These are phyloP conservation scores for Homarus americanus DNA, from an alignment of 1,140 invertebrate genomes.

Conservation along the genomic window DNA sequence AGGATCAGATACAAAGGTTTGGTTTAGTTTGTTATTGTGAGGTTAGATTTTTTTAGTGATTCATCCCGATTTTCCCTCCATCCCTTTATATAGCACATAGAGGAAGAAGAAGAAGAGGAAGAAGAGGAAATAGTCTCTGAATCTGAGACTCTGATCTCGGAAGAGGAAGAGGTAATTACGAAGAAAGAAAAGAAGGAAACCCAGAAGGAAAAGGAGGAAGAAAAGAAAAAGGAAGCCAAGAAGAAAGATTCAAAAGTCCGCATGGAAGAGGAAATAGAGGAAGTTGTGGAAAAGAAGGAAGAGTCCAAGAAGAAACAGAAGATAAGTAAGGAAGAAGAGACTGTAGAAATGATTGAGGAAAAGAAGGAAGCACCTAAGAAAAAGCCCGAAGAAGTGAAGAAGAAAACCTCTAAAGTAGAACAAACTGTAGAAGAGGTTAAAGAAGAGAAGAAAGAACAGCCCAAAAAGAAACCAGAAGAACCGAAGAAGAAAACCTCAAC, in stretches of 20 bases:
- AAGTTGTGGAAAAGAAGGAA: slow-evolving; percentile 51
- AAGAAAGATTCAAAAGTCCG: slow-evolving; percentile 24
- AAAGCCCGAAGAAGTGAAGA: slow-evolving; percentile 46
- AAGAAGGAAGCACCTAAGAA: slow-evolving; percentile 27
- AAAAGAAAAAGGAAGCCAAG: slow-evolving; percentile 35
- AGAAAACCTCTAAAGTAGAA: slow-evolving; percentile 32
- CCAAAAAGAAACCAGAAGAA: slow-evolving; percentile 18
- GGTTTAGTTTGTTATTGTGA: background rate
- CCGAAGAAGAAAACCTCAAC: background rate
- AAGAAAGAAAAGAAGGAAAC: background rate
- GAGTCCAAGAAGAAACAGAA: slow-evolving; percentile 30
- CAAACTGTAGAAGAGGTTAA: slow-evolving; percentile 15
- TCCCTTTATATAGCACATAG: slow-evolving; percentile 56
- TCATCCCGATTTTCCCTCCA: slow-evolving; percentile 27
- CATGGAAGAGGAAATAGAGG: slow-evolving; percentile 41
- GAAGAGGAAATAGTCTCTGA: slow-evolving; percentile 43
- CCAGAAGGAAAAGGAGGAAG: slow-evolving; percentile 15
- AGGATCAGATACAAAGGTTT: background rate
- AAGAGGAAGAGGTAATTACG: slow-evolving; percentile 31
- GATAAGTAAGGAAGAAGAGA: slow-evolving; percentile 32
- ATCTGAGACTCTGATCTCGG: slow-evolving; percentile 19
- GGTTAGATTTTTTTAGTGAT: background rate
- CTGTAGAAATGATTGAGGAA: slow-evolving; percentile 22
- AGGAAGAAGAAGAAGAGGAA: slow-evolving; percentile 52
- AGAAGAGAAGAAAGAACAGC: background rate